Percentiles rank a stretch among this genome's conserved stretches.
phyloP scores from a whole-genome alignment of 2,888 invertebrate genomes.

The Scaptodrosophila latifasciaeformis region DNA sequence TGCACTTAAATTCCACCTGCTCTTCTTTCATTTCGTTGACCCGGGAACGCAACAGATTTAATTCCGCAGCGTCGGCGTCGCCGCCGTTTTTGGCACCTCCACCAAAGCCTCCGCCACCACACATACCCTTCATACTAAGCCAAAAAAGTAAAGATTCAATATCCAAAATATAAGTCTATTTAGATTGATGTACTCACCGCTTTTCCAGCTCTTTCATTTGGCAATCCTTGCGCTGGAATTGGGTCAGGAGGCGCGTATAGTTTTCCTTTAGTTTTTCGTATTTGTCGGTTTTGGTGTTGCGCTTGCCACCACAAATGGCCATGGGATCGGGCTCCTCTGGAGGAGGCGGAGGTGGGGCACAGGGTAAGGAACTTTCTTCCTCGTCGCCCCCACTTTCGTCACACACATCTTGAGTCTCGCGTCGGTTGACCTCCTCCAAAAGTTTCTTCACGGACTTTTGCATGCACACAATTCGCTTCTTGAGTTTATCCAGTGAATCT shows the following conservation, averaged over 20 bases:
- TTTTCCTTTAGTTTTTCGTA: constrained; percentile 69
- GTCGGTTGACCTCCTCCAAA: constrained; percentile 47
- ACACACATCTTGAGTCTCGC: constrained; percentile 31
- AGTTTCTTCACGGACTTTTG: constrained; percentile 59
- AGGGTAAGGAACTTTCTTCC: not conserved
- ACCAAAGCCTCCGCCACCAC: constrained; percentile 31
- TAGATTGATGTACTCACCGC: constrained; percentile 40
- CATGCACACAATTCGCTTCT: constrained; percentile 57
- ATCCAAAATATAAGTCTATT: too few relatives aligned
- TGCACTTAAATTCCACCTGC: constrained; percentile 72
- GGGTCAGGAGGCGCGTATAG: constrained; percentile 66
- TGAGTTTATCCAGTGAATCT: constrained; percentile 56
- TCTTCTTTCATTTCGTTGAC: constrained; percentile 71
- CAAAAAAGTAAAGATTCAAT: not conserved
- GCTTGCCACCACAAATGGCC: constrained; percentile 53
- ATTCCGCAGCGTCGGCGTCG: constrained; percentile 58
- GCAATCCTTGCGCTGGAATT: constrained; percentile 69
- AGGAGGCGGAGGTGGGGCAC: constrained; percentile 21
- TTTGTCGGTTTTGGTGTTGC: constrained; percentile 56
- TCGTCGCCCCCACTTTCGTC: constrained; percentile 22
- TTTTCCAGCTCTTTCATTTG: constrained; percentile 68
- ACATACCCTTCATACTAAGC: constrained; percentile 55
- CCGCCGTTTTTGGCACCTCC: constrained; percentile 25
- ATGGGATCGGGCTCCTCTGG: constrained; percentile 57
- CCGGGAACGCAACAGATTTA: constrained; percentile 64